Evolutionary conservation across 2,113 vertebrate species (phyloP).

Genomic region (Melanotaenia duboulayi): DNA sequence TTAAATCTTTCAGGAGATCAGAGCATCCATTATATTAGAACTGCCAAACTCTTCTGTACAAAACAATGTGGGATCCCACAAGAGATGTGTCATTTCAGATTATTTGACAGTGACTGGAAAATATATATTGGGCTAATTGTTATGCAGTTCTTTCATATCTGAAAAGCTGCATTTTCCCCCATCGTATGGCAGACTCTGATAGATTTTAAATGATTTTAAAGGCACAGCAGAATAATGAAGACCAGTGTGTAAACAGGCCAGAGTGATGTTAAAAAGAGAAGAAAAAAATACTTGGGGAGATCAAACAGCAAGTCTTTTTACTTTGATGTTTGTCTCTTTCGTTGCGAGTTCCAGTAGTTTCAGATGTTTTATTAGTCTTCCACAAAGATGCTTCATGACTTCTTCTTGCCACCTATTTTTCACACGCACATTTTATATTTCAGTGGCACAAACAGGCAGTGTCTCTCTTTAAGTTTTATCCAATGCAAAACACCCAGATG

Average conservation of each 20-base stretch:
- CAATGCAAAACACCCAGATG: background rate
- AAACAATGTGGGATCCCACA: constrained; percentile 31
- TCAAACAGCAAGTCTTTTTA: constrained; percentile 71
- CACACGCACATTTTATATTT: constrained; percentile 28
- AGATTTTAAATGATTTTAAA: constrained; percentile 69
- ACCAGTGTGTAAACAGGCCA: constrained; percentile 73
- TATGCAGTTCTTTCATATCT: constrained; percentile 28
- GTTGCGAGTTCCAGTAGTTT: constrained; percentile 64
- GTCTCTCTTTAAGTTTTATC: background rate
- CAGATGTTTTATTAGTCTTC: constrained; percentile 74
- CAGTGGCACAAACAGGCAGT: background rate
- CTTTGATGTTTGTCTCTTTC: constrained; percentile 78
- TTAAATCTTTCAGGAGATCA: constrained; percentile 56
- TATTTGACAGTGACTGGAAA: constrained; percentile 47
- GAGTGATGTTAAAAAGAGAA: constrained; percentile 66
- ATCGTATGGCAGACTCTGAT: constrained; percentile 49
- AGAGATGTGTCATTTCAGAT: constrained; percentile 40
- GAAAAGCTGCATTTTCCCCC: background rate
- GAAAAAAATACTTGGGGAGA: constrained; percentile 66
- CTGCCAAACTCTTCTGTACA: constrained; percentile 40
- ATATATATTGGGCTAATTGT: constrained; percentile 20
- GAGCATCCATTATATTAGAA: constrained; percentile 50
- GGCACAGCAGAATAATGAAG: constrained; percentile 72
- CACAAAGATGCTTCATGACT: constrained; percentile 54
- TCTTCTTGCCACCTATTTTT: constrained; percentile 64